Evolutionary conservation across 2,797 vertebrate species (phyloP), one percentile per base, ranked within the genome.

Genomic region (Forpus xanthops): DNA sequence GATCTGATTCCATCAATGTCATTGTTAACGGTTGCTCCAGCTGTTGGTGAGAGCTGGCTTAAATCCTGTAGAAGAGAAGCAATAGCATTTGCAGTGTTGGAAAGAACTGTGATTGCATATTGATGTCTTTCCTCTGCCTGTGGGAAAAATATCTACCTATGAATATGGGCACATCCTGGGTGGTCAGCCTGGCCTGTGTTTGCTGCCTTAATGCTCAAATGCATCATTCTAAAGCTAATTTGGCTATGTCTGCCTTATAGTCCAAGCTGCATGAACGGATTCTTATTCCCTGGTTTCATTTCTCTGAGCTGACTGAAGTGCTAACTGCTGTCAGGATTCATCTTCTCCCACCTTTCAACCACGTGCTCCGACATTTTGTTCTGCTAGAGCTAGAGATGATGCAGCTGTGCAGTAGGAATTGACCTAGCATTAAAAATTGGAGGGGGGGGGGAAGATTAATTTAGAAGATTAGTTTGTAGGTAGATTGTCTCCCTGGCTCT

Each of bases 281-380:
- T 39, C 45, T 71, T 56, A n/a, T 0, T 0, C 30, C n/a, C 3
- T 35, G 56, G 33, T 71, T 92, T 75, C 33, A 52, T 18, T 83
- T 25, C 41, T 85, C 9, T 81, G 67, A 79, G 66, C 35, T 70
- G 61, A 20, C 50, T 71, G 37, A 64, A 82, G 64, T 21, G 17
- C 19, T 80, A 33, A 31, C 44, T 27, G 1, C 58, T 84, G 35
- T 73, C 64, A 60, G 81, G 35, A 61, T 13, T 23, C 37, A 5
- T 30, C 45, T 61, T 17, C 42, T 56, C 27, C n/a, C 25, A 35
- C 44, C 39, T 19, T 15, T 52, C 15, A 67, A 0, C 25, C 2
- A 0, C 18, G 24, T 76, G 53, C 41, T 79, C 52, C 35, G 37
- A 49, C 0, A 0, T 56, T 79, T 45, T 28, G 12, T 67, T 53